These are phyloP conservation scores for Polypterus senegalus DNA, from an alignment of 2,113 vertebrate genomes.

Conservation along the genomic window DNA sequence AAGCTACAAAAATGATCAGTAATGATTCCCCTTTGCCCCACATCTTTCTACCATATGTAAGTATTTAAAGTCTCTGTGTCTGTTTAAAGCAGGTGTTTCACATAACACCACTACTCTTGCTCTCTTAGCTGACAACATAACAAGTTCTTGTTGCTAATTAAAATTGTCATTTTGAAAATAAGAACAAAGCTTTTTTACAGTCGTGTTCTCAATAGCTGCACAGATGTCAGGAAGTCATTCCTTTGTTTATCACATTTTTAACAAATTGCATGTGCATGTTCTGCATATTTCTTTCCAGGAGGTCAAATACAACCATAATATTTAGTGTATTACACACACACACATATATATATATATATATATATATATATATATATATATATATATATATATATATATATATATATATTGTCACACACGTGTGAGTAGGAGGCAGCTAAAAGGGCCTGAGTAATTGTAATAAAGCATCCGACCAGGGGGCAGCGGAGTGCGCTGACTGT, in stretches of 20 bases:
- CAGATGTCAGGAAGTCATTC: slow-evolving; percentile 34
- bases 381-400: too few relatives aligned
- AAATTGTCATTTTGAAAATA: slow-evolving; percentile 21
- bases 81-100: background rate
- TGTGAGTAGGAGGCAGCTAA: too few relatives aligned
- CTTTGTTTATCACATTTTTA: slow-evolving; percentile 34
- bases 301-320: slow-evolving; percentile 5
- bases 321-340: too few relatives aligned
- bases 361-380: too few relatives aligned
- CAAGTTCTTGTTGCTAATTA: slow-evolving; percentile 16
- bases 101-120: slow-evolving; percentile 8
- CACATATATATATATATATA: too few relatives aligned
- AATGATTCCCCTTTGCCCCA: background rate
- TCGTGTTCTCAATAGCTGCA: slow-evolving; percentile 27
- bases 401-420: too few relatives aligned
- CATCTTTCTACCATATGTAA: background rate
- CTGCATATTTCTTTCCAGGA: slow-evolving; percentile 26
- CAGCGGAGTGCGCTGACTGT: too few relatives aligned
- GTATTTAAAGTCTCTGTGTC: slow-evolving; percentile 3
- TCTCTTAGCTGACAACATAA: slow-evolving; percentile 22
- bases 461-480: too few relatives aligned
- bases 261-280: slow-evolving; percentile 49
- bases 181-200: slow-evolving; percentile 24
- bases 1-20: too few relatives aligned
- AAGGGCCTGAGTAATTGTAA: too few relatives aligned